Base-by-base conservation (phyloP, 2,113 vertebrate genomes). In the Uropsilus gracilis region DNA sequence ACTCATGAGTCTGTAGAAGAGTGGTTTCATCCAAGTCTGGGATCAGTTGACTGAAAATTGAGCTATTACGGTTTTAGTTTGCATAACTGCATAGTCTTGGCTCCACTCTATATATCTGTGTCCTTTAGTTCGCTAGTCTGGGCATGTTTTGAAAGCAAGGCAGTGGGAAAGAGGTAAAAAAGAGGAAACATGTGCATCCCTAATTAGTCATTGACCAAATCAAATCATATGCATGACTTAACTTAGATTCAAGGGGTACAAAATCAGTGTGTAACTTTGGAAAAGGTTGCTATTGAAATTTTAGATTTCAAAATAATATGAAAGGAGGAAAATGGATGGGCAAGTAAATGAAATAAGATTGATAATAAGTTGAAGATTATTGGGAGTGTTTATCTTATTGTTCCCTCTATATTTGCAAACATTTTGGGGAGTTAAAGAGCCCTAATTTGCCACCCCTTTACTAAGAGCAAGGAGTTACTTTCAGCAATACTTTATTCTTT, bases 261-360 rank as follows among this genome's bases (percentile, higher is more conserved):
- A 63, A 78, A 69, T 34, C 48, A 22, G 16, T 9, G 26, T 44
- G 5, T 42, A 55, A 73, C 9, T 55, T 69, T 75, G 55, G 37
- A 81, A 88, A 72, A 57, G 37, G 50, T 53, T 77, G 32, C 55
- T 34, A 13, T 50, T 73, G 26, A 73, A 82, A 63, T 77, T 71
- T 61, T 89, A 7, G 20, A 89, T 91, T 50, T 76, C 53, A 82
- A 83, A 77, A 42, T 82, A 82, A n/a, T 77, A 34, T 82, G 34
- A 61, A 66, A 81, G 46, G 18, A 71, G 5, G 6, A 8, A 8
- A 63, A 66, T 59, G 7, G 0, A 6, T 55, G 48, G 44, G 10
- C n/a, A n/a, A 37, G 48, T 82, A 37, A 88, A 8, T 10, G 10
- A 89, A 89, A 6, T 1, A 96, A 73, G 20, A 77, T 12, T 66